Base-by-base conservation (phyloP, 92 coral and sea anemone species). In the Zoanthus sociatus region DNA sequence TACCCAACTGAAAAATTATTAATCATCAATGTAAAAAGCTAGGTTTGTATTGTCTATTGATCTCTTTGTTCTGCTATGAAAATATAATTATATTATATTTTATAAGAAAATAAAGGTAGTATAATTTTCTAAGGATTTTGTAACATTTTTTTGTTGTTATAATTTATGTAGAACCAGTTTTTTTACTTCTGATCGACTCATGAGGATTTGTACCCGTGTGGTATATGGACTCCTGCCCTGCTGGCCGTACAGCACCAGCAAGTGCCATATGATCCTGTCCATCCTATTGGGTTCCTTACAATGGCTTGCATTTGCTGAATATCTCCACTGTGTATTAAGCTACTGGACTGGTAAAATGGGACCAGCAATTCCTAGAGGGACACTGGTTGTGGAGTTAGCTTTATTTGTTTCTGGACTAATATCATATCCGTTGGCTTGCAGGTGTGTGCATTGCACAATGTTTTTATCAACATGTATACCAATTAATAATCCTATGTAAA, bases 171-270 rank as follows among this genome's bases (percentile, higher is more conserved):
- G 93, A 64, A 53, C 58, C 10, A 69, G 78, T 3, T 69, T 82
- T 50, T 71, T 87, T 51, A 77, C 82, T 50, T 53, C 89, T 13
- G 93, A 91, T 76, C 31, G 42, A 12, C 6, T 91, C 2, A 73
- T 91, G 78, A 73, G 84, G 50, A 45, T 66, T 14, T 26, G 69
- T 21, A 78, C 85, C 32, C 83, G 94, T n/a, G 56, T 91, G 5
- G 78, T 84, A 1, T 91, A 87, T 63, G 94, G 94, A 31, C 76
- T 91, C 60, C 75, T 88, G 9, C 94, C 94, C 0, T 91, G 94
- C 46, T 91, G 94, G 94, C 94, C 94, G 11, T 45, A 16, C 5
- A 83, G 67, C 2, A 53, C 46, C 6, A 88, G 74, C 71, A 83
- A 67, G 31, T 56, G 85, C 77, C 83, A 86, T 18, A 33, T 48